Conservation (phyloP, 1,140 invertebrate genomes). For the Nautilus pompilius region DNA sequence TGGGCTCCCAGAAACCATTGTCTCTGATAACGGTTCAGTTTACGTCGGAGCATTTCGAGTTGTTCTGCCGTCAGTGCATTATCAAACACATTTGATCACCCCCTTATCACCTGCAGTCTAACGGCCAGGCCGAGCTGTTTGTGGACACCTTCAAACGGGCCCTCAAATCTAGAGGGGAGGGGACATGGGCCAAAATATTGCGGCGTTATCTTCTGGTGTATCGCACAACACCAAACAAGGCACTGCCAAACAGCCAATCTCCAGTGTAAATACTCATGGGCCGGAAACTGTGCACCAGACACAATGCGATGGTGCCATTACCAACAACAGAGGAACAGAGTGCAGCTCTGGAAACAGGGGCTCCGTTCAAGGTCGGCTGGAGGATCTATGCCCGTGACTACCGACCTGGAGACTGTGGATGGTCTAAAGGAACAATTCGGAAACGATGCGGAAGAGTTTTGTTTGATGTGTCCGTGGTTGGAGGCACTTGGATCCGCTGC, state of each 20-base stretch:
- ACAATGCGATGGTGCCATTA: too few species aligned
- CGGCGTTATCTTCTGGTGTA: background rate
- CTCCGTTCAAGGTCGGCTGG: too few species aligned
- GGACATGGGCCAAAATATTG: background rate
- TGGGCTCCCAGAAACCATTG: background rate
- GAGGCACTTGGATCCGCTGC: too few species aligned
- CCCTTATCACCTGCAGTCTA: background rate
- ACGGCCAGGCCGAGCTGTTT: background rate
- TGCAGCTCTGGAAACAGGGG: too few species aligned
- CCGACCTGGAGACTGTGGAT: too few species aligned
- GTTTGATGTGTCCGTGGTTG: too few species aligned
- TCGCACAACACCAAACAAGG: background rate
- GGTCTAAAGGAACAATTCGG: too few species aligned
- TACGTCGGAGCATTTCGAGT: background rate
- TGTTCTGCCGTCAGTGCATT: background rate
- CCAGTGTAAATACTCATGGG: background rate
- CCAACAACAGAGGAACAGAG: too few species aligned
- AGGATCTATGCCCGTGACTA: too few species aligned
- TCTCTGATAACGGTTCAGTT: background rate
- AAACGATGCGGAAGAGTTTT: too few species aligned
- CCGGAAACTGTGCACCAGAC: background rate
- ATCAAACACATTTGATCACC: background rate
- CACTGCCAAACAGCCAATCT: background rate
- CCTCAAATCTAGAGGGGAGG: background rate
- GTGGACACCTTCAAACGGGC: background rate